Evolutionary conservation across 2,113 vertebrate species (phyloP), one percentile per base, ranked within the genome.

Genomic region (Chaetorhynchus papuensis): DNA sequence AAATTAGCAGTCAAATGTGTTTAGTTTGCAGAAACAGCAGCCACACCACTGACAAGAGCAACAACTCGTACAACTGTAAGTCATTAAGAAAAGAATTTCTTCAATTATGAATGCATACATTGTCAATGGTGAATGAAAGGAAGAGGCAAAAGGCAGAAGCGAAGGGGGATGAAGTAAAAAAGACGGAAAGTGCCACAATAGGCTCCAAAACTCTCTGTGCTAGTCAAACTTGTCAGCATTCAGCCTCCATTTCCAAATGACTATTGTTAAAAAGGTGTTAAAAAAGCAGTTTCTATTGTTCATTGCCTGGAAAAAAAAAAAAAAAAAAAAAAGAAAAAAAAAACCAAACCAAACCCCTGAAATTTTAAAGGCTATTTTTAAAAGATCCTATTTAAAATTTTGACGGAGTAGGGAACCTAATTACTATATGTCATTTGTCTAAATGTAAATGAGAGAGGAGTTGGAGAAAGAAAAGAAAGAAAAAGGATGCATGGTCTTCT

Each of bases 1-100:
- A 97, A 96, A 96, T 97, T 95, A 97, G 81, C 57, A 97, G 93
- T 96, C 90, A 96, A 95, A 85, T 95, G 23, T 80, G 56, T 95
- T 97, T 96, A 93, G 53, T 77, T 94, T 94, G 69, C 6, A 10
- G 90, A 95, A 93, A 94, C 18, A 88, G 65, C 72, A 93, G 63
- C 79, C 19, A 0, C 12, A 52, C 1, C 45, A 74, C 37, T 1
- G 4, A 82, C 88, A 94, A 86, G 71, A 95, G 86, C 3, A 33
- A 64, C 49, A 85, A 59, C 56, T 87, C 10, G 2, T 80, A 90
- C 37, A 69, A 90, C 26, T 77, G 33, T 92, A 95, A 96, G 26
- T 89, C 8, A 28, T 90, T 94, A 94, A 95, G 92, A 86, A 91
- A 37, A 94, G 83, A 95, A 89, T 59, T 83, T 71, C 60, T 72